Percentiles rank a stretch among this genome's conserved stretches.
Conservation (phyloP, 2,888 invertebrate species). For the Parelbella ahira region DNA sequence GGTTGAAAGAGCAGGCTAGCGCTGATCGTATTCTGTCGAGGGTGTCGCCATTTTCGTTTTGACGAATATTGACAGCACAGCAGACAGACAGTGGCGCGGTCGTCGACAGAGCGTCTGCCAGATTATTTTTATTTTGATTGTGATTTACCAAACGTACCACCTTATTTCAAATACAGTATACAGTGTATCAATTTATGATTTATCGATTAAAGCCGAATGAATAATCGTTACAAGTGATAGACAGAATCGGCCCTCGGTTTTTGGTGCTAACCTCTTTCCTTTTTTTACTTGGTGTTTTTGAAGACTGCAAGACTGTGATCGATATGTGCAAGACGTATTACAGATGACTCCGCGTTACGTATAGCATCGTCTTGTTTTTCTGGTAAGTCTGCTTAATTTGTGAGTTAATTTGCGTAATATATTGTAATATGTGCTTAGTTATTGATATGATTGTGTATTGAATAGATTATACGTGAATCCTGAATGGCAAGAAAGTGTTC, state of each 20-base stretch:
- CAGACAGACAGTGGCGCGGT: constrained; percentile 78
- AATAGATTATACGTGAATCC: constrained; percentile 35
- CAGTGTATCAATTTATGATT: constrained; percentile 50
- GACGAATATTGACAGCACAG: constrained; percentile 86
- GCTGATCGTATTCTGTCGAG: constrained; percentile 79
- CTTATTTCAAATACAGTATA: constrained; percentile 40
- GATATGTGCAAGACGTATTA: constrained; percentile 78
- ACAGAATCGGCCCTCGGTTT: constrained; percentile 50
- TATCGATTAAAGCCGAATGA: constrained; percentile 48
- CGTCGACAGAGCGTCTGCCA: constrained; percentile 75
- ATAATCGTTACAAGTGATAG: constrained; percentile 57
- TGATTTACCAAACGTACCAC: constrained; percentile 67
- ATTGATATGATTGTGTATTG: constrained; percentile 32
- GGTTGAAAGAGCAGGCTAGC: constrained; percentile 52
- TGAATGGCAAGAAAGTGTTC: constrained; percentile 26
- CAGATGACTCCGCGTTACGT: constrained; percentile 72
- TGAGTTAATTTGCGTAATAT: constrained; percentile 24
- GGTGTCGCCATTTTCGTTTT: constrained; percentile 87
- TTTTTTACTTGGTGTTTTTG: constrained; percentile 74
- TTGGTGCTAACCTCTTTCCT: constrained; percentile 74
- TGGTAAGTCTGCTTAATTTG: constrained; percentile 52
- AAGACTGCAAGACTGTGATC: constrained; percentile 77
- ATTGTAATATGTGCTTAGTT: constrained; percentile 30
- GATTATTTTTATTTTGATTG: constrained; percentile 79
- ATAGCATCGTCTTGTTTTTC: constrained; percentile 55